Evolutionary conservation across 2,888 invertebrate genomes (phyloP), one percentile per base, ranked within the genome.

Genomic region (Watsonalla binaria): DNA sequence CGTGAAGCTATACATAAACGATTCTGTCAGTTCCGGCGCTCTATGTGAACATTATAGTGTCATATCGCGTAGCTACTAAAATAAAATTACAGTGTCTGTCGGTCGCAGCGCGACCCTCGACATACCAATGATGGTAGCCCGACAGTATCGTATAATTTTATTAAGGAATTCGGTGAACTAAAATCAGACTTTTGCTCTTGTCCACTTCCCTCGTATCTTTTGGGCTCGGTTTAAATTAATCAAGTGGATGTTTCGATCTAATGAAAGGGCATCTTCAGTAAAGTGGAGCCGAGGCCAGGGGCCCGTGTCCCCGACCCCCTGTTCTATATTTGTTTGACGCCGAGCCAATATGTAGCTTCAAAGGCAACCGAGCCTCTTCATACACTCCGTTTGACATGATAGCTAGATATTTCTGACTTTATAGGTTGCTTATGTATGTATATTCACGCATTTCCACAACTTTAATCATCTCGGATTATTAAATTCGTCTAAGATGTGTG

Each of bases 171-270:
- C 9, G 42, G 42, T 42, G 42, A 11, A 42, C 56, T 51, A 51
- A 48, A 51, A 52, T 56, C 45, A 51, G 55, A 46, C 49, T 45
- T 37, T 14, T 15, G 37, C 15, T 15, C 14, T 35, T 5, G 13
- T 11, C 11, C 11, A 42, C 42, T 37, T 35, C 37, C 46, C 39
- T 39, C 45, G 54, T 55, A 64, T 61, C 63, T 63, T 63, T 59
- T 60, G 59, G 60, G 56, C 62, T 61, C 59, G 59, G 63, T 67
- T 65, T 65, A 73, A 76, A 78, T 78, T 73, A 78, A 76, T 80
- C 74, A 77, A 71, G 68, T 67, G 68, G 70, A 74, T 72, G 72
- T 76, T 73, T 71, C 72, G 70, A 74, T 72, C 68, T 66, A 72
- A 72, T 66, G 58, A 65, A 60, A 66, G 60, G 57, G 61, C 62